phyloP scores from a whole-genome alignment of 2,888 invertebrate species.

The Torymus auratus region DNA sequence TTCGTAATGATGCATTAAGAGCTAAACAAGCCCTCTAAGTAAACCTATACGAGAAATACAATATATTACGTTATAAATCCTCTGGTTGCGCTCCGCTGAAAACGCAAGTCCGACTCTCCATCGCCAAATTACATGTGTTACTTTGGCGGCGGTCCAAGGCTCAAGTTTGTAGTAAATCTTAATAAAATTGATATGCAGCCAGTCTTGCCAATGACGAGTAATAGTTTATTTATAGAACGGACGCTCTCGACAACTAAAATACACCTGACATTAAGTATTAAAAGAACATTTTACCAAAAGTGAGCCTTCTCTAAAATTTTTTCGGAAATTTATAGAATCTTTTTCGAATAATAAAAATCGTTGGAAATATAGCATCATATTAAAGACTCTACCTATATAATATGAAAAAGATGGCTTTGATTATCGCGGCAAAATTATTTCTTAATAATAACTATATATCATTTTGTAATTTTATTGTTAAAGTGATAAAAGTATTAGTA shows the following conservation, averaged over 20 bases:
- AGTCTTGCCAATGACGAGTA: slow-evolving; percentile 51
- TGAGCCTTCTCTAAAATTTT: slow-evolving; percentile 7
- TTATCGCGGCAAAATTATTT: too few species aligned
- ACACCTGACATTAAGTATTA: slow-evolving; percentile 26
- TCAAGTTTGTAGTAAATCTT: slow-evolving; percentile 52
- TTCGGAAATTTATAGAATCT: too few species aligned
- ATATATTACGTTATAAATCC: slow-evolving; percentile 45
- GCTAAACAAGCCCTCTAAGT: slow-evolving; percentile 17
- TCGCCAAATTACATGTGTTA: slow-evolving; percentile 55
- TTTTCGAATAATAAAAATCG: too few species aligned
- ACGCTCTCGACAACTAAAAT: slow-evolving; percentile 34
- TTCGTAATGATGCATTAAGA: not conserved
- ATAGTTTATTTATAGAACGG: slow-evolving; percentile 57
- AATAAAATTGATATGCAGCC: slow-evolving; percentile 53
- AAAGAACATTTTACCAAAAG: slow-evolving; percentile 37
- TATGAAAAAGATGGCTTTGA: too few species aligned
- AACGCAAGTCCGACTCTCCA: slow-evolving; percentile 35
- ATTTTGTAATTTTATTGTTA: too few species aligned
- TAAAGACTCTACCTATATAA: too few species aligned
- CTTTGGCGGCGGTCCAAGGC: slow-evolving; percentile 54
- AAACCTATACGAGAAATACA: not conserved
- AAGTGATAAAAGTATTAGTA: too few species aligned
- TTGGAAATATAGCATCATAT: too few species aligned
- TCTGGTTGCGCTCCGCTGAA: slow-evolving; percentile 23
- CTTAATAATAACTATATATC: too few species aligned